Percentiles rank a stretch among this genome's conserved stretches.
phyloP scores from a whole-genome alignment of 2,113 vertebrate genomes.

The Barnardius zonarius region DNA sequence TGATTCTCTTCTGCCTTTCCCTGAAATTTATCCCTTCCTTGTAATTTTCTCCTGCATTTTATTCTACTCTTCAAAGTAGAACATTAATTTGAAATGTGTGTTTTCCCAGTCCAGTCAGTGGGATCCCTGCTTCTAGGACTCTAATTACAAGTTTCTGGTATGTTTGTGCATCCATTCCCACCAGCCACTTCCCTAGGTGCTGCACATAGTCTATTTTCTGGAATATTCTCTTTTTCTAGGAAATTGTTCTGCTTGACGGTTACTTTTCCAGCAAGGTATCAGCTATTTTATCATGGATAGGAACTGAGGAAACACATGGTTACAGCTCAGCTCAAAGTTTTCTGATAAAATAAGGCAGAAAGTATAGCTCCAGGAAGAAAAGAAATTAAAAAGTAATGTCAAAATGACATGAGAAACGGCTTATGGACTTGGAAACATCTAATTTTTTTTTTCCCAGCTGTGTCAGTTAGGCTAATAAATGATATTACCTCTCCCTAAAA shows the following conservation, averaged over 20 bases:
- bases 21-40: background rate
- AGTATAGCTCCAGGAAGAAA: background rate
- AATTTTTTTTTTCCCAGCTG: background rate
- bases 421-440: background rate
- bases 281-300: background rate
- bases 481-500: background rate
- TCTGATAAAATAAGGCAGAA: background rate
- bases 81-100: background rate
- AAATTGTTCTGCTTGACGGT: background rate
- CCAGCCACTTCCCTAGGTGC: background rate
- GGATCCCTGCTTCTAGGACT: background rate
- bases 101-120: background rate
- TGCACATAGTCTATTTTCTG: background rate
- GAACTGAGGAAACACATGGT: background rate
- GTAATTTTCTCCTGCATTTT: background rate
- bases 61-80: background rate
- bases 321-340: background rate
- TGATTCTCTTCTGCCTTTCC: background rate
- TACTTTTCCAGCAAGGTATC: background rate
- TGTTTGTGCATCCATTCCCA: background rate
- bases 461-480: background rate
- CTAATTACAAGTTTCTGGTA: background rate
- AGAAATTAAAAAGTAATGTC: background rate
- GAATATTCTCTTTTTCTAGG: background rate
- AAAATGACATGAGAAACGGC: background rate